Conservation (phyloP, 2,888 invertebrate genomes). For the Hedya salicella region DNA sequence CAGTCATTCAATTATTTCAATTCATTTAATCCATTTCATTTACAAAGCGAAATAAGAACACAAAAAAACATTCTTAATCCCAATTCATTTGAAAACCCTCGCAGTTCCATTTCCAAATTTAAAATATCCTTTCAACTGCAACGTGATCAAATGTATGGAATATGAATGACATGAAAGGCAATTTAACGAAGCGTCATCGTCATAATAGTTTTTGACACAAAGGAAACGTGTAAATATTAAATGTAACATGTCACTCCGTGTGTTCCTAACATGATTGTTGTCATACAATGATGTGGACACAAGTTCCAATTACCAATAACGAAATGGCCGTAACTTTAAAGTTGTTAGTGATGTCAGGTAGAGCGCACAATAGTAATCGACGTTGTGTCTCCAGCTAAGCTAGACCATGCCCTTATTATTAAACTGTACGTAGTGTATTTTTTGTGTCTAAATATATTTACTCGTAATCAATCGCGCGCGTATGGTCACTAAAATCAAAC, state of each 20-base stretch:
- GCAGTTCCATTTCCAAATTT: slow-evolving; percentile 2
- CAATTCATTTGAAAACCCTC: background rate
- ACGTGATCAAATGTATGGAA: background rate
- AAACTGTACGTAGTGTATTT: too few species aligned
- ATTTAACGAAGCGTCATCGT: background rate
- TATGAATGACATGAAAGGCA: background rate
- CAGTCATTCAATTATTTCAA: too few species aligned
- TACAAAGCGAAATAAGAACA: background rate
- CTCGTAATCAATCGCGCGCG: too few species aligned
- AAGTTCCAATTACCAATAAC: slow-evolving; percentile 17
- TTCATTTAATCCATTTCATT: background rate
- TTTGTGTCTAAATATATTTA: too few species aligned
- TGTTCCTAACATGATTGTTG: slow-evolving; percentile 19
- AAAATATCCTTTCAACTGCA: background rate
- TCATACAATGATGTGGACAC: slow-evolving; percentile 17
- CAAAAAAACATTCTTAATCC: background rate
- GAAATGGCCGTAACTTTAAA: slow-evolving; percentile 19
- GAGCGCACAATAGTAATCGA: too few species aligned
- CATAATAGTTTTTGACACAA: slow-evolving; percentile 12
- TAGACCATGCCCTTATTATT: too few species aligned
- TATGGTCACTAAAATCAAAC: too few species aligned
- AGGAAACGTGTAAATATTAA: slow-evolving; percentile 10
- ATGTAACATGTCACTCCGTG: slow-evolving; percentile 12
- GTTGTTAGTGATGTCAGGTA: too few species aligned
- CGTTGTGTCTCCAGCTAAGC: too few species aligned